Evolutionary conservation across 2,888 invertebrate species (phyloP).

Genomic region (Lymantria dispar): DNA sequence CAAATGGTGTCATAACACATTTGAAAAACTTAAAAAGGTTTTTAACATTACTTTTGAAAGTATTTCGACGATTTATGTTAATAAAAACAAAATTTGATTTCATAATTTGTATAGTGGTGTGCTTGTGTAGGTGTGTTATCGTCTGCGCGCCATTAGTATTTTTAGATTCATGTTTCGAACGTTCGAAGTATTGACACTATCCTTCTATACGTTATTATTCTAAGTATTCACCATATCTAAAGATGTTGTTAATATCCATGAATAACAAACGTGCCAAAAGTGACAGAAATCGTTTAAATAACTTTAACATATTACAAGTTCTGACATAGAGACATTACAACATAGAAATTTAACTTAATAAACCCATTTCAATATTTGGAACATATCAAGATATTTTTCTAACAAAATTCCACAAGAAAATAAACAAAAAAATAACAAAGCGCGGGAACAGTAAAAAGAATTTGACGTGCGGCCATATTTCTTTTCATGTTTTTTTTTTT

Average conservation of each 20-base stretch:
- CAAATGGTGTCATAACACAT: no score
- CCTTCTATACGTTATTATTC: no score
- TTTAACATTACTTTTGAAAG: no score
- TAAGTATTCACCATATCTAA: no score
- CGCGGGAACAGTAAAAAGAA: slow-evolving; percentile 31
- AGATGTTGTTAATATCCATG: not conserved
- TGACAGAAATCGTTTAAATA: slow-evolving; percentile 18
- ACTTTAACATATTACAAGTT: slow-evolving; percentile 19
- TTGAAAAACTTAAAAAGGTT: no score
- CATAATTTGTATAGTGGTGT: no score
- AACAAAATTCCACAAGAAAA: slow-evolving; percentile 33
- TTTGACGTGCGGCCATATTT: slow-evolving; percentile 45
- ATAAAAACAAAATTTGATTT: no score
- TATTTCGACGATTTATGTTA: no score
- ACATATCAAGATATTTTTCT: slow-evolving; percentile 38
- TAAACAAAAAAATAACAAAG: slow-evolving; percentile 24
- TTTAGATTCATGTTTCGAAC: no score
- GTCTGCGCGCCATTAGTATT: no score
- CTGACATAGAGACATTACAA: slow-evolving; percentile 24
- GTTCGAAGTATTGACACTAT: no score
- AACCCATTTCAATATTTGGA: slow-evolving; percentile 36
- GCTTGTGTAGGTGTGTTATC: no score
- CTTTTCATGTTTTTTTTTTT: slow-evolving; percentile 30
- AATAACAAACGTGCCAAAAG: slow-evolving; percentile 7
- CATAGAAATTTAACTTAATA: slow-evolving; percentile 31